Base-by-base conservation (phyloP, 2,888 invertebrate genomes). In the Orthosia incerta region DNA sequence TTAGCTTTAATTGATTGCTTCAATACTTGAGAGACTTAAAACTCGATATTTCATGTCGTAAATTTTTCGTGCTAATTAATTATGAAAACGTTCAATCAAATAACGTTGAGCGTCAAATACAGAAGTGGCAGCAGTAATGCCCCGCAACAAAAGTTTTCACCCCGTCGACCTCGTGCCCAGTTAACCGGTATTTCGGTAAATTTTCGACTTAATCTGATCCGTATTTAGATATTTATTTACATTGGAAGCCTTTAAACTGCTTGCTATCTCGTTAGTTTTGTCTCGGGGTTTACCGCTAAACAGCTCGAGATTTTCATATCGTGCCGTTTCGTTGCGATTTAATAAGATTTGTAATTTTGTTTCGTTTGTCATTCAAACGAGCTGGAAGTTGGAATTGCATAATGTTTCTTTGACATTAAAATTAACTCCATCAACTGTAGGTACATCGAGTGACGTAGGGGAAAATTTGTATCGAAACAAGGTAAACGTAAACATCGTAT, bases 171-270 rank as follows among this genome's bases (percentile, higher is more conserved):
- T 63, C 74, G 77, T 78, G 84, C 83, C 68, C 78, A 74, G 71
- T 81, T 79, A 81, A 82, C 67, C 79, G 76, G 70, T 79, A 76
- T 85, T 85, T 71, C 79, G 78, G 79, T 80, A 87, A 89, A 88
- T 85, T 84, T 71, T 83, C 63, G 69, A 80, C 78, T 81, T 84
- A 88, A 87, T 87, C 80, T 83, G 79, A 83, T 85, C 82, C 82
- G 71, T 84, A 85, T 89, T 86, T 85, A 82, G 82, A 86, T 88
- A 85, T 88, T 84, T 85, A 82, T 87, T 87, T 84, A 83, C 84
- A 80, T 74, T 77, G 51, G 76, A 86, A 87, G 71, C 84, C 83
- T 77, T 82, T 67, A 69, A 86, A 85, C 74, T 80, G 79, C 64
- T 83, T 74, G 66, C 71, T 76, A 82, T 82, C 74, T 76, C 75